A percentile compares a stretch with the other conserved stretches of the same genome.
Evolutionary conservation across 2,797 vertebrate genomes (phyloP).

Genomic region (Catamblyrhynchus diadema): DNA sequence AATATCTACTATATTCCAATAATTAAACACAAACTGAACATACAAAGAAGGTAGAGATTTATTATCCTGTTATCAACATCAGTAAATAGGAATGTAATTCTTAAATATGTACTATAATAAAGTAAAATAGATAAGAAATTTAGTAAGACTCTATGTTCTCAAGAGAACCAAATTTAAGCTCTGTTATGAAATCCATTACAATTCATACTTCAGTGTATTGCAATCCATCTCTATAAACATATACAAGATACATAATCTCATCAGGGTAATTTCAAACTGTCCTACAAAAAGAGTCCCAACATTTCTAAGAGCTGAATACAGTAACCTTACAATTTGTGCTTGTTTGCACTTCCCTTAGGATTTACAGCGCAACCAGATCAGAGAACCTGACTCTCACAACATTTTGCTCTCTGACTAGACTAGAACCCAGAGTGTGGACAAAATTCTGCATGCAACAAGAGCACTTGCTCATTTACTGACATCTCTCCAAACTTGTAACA

Average conservation of each 20-base stretch:
- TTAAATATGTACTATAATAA: background rate
- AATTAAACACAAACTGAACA: background rate
- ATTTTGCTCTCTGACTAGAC: background rate
- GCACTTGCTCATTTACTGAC: background rate
- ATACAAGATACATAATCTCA: background rate
- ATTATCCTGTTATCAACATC: background rate
- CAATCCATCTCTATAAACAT: background rate
- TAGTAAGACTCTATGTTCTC: background rate
- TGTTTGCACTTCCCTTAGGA: background rate
- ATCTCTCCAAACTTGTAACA: background rate
- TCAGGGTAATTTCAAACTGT: background rate
- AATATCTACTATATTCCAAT: background rate
- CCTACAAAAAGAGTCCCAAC: background rate
- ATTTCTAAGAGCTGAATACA: background rate
- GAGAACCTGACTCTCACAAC: background rate
- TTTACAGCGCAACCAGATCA: background rate
- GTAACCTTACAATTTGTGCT: background rate
- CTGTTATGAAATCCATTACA: background rate
- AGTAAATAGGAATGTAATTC: background rate
- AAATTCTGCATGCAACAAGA: background rate
- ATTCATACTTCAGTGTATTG: background rate
- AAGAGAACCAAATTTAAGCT: background rate
- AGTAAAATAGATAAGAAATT: background rate
- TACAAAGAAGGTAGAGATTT: background rate
- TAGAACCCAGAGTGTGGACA: background rate